phyloP scores from a whole-genome alignment of 2,888 invertebrate genomes.

The Andrena bucephala region DNA sequence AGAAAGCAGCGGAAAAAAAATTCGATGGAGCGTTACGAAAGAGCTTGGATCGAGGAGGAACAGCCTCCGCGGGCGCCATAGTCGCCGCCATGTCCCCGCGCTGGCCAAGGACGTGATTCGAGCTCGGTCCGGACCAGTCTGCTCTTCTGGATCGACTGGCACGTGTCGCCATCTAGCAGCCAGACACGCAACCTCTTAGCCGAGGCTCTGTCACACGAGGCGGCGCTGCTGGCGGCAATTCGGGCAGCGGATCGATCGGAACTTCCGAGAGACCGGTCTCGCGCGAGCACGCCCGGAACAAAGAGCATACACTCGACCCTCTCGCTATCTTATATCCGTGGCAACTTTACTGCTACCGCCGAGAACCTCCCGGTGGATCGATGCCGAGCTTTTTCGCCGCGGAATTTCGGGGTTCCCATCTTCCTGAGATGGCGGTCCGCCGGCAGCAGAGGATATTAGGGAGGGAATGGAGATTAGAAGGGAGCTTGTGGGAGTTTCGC shows the following conservation, averaged over 20 bases:
- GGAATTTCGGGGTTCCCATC: slow-evolving; percentile 3
- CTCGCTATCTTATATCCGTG: slow-evolving; percentile 23
- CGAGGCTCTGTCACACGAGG: slow-evolving; percentile 79
- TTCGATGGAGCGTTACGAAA: slow-evolving; percentile 45
- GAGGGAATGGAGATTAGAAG: slow-evolving; percentile 12
- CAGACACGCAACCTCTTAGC: slow-evolving; percentile 73
- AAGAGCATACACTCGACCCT: slow-evolving; percentile 35
- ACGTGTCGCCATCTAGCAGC: slow-evolving; percentile 81
- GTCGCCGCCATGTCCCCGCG: slow-evolving; percentile 70
- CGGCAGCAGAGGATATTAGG: slow-evolving; percentile 18
- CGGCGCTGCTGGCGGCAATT: slow-evolving; percentile 21
- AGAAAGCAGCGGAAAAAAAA: slow-evolving; percentile 36
- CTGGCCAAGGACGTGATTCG: slow-evolving; percentile 73
- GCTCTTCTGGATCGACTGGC: slow-evolving; percentile 73
- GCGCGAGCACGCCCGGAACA: slow-evolving; percentile 11
- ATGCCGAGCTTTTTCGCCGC: slow-evolving; percentile 23
- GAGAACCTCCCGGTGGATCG: slow-evolving; percentile 1
- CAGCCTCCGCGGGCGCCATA: slow-evolving; percentile 59
- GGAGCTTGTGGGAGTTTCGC: slow-evolving; percentile 13
- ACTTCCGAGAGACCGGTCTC: neutral
- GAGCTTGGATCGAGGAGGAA: slow-evolving; percentile 29
- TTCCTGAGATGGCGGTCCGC: slow-evolving; percentile 28
- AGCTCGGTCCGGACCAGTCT: slow-evolving; percentile 75
- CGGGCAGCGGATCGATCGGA: slow-evolving; percentile 52
- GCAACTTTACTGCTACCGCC: neutral